Conservation (phyloP, 2,113 vertebrate species). For the Pristiophorus japonicus region DNA sequence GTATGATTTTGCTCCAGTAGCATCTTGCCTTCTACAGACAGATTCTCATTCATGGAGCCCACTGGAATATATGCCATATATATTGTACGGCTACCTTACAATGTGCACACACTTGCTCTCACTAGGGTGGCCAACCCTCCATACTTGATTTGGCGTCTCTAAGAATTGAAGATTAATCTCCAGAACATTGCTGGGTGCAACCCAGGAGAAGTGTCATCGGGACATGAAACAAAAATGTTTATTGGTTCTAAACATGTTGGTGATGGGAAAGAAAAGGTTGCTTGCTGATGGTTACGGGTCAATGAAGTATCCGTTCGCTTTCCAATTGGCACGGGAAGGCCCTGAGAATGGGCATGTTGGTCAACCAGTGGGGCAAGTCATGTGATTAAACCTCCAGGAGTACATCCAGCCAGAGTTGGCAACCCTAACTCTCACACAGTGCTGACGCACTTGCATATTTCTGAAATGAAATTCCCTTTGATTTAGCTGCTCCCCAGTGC, state of each 20-base stretch:
- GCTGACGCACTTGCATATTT: background rate
- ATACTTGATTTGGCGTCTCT: background rate
- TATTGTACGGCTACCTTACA: too few species aligned
- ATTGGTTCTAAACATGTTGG: background rate
- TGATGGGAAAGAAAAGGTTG: background rate
- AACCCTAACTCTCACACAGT: background rate
- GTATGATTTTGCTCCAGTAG: background rate
- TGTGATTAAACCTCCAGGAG: background rate
- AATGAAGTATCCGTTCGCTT: background rate
- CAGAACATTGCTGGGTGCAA: background rate
- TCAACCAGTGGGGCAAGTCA: background rate
- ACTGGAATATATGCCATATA: too few species aligned
- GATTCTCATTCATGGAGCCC: too few species aligned
- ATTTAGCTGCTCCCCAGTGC: background rate
- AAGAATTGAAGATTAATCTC: background rate
- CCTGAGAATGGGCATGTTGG: background rate
- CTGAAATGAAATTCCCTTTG: background rate
- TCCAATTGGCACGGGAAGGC: background rate
- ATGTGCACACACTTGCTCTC: background rate
- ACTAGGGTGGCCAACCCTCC: background rate
- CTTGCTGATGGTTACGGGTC: background rate
- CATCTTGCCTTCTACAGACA: too few species aligned
- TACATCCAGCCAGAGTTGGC: background rate
- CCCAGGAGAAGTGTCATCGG: background rate
- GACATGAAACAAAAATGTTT: background rate